These are phyloP conservation scores for Nephotettix cincticeps DNA, from an alignment of 1,140 invertebrate genomes.

Conservation along the genomic window DNA sequence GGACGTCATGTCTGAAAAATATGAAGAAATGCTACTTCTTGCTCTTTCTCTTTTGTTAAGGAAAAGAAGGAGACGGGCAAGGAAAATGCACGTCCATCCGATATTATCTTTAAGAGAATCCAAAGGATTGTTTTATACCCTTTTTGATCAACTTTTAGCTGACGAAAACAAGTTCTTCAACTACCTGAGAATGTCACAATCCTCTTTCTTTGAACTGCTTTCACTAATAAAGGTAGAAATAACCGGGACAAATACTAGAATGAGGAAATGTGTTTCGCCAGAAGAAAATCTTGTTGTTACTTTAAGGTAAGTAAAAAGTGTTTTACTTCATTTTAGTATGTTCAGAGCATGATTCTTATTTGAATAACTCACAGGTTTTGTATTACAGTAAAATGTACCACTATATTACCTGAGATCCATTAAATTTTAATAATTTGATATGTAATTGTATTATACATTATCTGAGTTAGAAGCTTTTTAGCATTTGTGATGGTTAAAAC, in stretches of 20 bases:
- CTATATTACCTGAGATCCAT: background rate
- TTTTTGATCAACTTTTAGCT: too few relatives aligned
- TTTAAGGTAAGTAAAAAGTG: conserved; percentile 12
- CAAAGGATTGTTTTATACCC: too few relatives aligned
- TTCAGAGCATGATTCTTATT: background rate
- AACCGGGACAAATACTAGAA: conserved; percentile 5
- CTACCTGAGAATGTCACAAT: too few relatives aligned
- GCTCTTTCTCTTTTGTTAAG: too few relatives aligned
- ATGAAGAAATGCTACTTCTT: too few relatives aligned
- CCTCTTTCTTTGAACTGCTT: too few relatives aligned
- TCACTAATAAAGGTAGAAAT: too few relatives aligned
- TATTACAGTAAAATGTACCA: background rate
- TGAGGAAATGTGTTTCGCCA: conserved; percentile 12
- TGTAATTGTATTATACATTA: background rate
- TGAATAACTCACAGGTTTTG: conserved; percentile 8
- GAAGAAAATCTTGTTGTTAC: conserved; percentile 5
- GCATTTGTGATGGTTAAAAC: background rate
- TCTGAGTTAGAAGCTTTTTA: background rate
- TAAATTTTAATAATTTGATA: background rate
- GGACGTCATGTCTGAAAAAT: too few relatives aligned
- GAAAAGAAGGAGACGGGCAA: too few relatives aligned
- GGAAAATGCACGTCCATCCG: too few relatives aligned
- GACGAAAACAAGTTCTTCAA: too few relatives aligned
- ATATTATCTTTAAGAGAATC: too few relatives aligned
- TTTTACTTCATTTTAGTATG: conserved; percentile 7